Base-by-base conservation (phyloP, 2,888 invertebrate species). In the Torymus tubicola region DNA sequence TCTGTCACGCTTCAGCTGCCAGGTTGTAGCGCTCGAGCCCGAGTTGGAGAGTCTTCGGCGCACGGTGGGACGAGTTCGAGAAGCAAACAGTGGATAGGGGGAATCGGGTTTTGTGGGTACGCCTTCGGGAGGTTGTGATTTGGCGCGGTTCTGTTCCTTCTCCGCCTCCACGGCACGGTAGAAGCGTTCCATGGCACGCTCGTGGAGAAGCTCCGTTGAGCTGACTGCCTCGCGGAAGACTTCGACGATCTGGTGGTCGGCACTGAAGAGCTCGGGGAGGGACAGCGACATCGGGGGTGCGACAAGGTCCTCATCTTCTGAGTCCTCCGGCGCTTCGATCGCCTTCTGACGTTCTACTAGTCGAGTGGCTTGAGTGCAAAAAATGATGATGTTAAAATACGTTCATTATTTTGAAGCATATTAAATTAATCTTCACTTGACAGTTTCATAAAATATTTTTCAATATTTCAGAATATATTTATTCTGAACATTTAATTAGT, bases 271-370 rank as follows among this genome's bases (percentile, higher is more conserved):
- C 88, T 96, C 96, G 0, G 96, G 96, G 13, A 96, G 94, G 0
- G 96, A 96, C 71, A 96, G 92, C 0, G 96, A 96, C 85, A 96
- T 93, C 14, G 96, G 96, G 4, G 96, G 96, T 63, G 96, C 95
- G 58, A 95, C 21, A 0, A 82, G 31, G 12, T 82, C 74, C 24
- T 82, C 82, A 12, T 78, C 79, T 13, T 71, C 80, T 0, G 64
- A 76, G 16, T 81, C 73, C 50, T 55, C 79, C 1, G 68, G n/a
- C 12, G 61, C 68, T 57, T 76, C 68, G 13, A 58, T 58, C 0
- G 24, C 24, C 2, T 71, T 11, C 53, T 57, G 65, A 24, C 57
- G 70, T 60, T 71, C 68, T 18, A 42, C 68, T n/a, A n/a, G 18
- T 2, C 50, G 58, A 2, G 2, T 21, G 24, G 12, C 78, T 80